Percentiles rank a stretch among this genome's conserved stretches.
Conservation (phyloP, 2,888 invertebrate genomes). For the Dolichopus griseipennis region DNA sequence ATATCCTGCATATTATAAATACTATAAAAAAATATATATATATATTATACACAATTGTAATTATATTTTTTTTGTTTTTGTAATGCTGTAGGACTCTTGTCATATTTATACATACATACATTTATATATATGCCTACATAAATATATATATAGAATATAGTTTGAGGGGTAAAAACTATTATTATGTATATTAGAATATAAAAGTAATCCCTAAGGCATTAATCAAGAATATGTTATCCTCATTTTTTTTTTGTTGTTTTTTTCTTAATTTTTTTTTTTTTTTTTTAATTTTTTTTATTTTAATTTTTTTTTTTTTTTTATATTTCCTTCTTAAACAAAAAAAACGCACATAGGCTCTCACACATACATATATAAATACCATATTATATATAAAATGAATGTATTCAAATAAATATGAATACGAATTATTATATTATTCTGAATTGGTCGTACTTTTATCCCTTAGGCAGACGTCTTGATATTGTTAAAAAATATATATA, state of each 20-base stretch:
- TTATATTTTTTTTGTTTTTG: neutral
- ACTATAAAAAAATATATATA: neutral
- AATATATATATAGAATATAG: too few species aligned
- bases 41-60: neutral
- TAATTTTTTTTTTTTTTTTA: too few species aligned
- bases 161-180: neutral
- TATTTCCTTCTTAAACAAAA: too few species aligned
- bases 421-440: neutral
- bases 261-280: too few species aligned
- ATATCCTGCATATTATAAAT: too few species aligned
- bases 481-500: neutral
- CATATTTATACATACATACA: too few species aligned
- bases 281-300: too few species aligned
- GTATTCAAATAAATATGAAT: too few species aligned
- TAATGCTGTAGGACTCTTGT: neutral
- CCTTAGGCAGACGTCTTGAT: slow-evolving; percentile 3
- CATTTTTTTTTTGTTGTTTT: neutral
- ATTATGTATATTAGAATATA: neutral
- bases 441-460: neutral
- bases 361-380: too few species aligned
- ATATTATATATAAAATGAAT: too few species aligned
- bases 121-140: too few species aligned
- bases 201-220: slow-evolving; percentile 1
- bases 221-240: slow-evolving; percentile 1
- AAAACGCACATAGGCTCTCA: too few species aligned